Evolutionary conservation across 1,140 invertebrate species (phyloP), one percentile per base, ranked within the genome.

Genomic region (Polyergus mexicanus): DNA sequence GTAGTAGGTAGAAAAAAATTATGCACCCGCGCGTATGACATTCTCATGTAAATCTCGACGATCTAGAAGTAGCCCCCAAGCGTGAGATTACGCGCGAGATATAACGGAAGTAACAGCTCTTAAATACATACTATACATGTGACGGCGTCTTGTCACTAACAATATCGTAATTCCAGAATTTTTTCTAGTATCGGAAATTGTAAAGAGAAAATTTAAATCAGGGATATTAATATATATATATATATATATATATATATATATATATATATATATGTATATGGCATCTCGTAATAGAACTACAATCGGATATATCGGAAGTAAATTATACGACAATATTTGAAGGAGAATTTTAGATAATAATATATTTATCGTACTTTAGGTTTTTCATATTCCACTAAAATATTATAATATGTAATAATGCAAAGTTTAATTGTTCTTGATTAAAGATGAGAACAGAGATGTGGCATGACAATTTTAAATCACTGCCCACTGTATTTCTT

Each of bases 41-140:
- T 54, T 80, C 76, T 80, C 38, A 69, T 83, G 78, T 83, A 83
- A 83, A 72, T 74, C 68, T 54, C 54, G 68, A 47, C 44, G 78
- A 83, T 83, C 56, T 83, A 83, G 78, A 74, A 74, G 58, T 83
- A 83, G 68, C 44, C 68, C 76, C 78, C 38, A 22, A 44, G 66
- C 78, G 47, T 51, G 68, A 83, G 56, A 83, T 83, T 74, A 74
- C 54, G 68, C 19, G 68, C 68, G 68, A 22, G 54, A 74, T 47
- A 56, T 71, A 83, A 71, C 51, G 68, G 78, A 72, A 60, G 78
- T 58, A 62, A 66, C 60, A 80, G 13, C 63, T 22, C 76, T 80
- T 35, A 60, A 72, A 51, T 41, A 58, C 38, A n/a, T 83, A 60
- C 62, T 72, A 72, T 44, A 74, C 25, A 25, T 35, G 35, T 77